A percentile compares a stretch with the other conserved stretches of the same genome.
phyloP scores from a whole-genome alignment of 2,888 invertebrate genomes.

The Belgica antarctica region DNA sequence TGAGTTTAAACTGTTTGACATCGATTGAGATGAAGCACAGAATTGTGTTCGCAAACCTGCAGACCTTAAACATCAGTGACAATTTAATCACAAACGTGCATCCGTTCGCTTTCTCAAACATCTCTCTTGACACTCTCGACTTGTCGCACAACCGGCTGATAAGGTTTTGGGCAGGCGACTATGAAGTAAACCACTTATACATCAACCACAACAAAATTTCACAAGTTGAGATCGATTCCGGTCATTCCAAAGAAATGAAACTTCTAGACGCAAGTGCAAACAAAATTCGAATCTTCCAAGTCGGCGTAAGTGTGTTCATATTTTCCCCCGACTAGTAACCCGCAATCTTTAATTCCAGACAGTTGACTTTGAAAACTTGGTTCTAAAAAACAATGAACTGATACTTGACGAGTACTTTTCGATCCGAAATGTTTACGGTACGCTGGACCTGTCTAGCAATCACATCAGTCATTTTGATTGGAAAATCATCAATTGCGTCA shows the following conservation, averaged over 20 bases:
- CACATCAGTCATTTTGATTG: conserved; percentile 35
- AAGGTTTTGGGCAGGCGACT: conserved; percentile 24
- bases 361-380: conserved; percentile 32
- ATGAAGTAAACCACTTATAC: conserved; percentile 12
- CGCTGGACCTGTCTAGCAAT: conserved; percentile 29
- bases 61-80: neutral
- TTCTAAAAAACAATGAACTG: conserved; percentile 28
- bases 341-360: too few relatives aligned
- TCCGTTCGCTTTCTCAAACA: conserved; percentile 28
- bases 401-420: conserved; percentile 30
- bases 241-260: conserved; percentile 29
- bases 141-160: conserved; percentile 26
- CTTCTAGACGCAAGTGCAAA: conserved; percentile 21
- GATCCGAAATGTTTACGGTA: conserved; percentile 33
- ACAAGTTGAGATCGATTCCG: conserved; percentile 24
- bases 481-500: conserved; percentile 32
- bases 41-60: neutral
- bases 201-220: conserved; percentile 20
- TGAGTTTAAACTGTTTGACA: conserved; percentile 29
- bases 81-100: conserved; percentile 13
- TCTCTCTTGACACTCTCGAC: conserved; percentile 19
- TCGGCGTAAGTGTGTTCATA: too few relatives aligned
- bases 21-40: conserved; percentile 14
- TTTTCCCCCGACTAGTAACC: too few relatives aligned
- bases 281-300: conserved; percentile 26